Percentiles rank a stretch among this genome's conserved stretches.
Conservation (phyloP, 1,140 invertebrate species). For the Elymnias hypermnestra region DNA sequence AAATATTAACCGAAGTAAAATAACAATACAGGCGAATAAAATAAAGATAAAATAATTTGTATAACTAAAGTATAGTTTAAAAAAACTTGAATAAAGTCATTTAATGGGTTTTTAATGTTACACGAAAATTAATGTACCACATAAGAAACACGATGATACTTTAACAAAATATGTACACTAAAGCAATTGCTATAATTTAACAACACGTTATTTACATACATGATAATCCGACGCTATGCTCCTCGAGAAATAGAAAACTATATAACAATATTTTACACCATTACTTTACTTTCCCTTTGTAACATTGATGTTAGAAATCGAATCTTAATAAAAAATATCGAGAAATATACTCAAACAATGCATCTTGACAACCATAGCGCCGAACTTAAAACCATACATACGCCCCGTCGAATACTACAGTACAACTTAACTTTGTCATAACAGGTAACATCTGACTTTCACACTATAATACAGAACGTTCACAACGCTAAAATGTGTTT, state of each 20-base stretch:
- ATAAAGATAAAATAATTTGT: constrained; percentile 19
- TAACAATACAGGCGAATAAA: constrained; percentile 16
- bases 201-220: constrained; percentile 66
- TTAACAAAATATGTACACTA: constrained; percentile 72
- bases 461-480: constrained; percentile 74
- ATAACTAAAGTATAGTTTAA: constrained; percentile 19
- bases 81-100: constrained; percentile 39
- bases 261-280: too few relatives aligned
- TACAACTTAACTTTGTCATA: constrained; percentile 72
- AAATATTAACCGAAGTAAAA: constrained; percentile 1
- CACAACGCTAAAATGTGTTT: constrained; percentile 68
- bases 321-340: too few relatives aligned
- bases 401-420: constrained; percentile 49
- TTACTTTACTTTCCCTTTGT: too few relatives aligned
- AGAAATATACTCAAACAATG: not conserved
- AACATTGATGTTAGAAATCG: too few relatives aligned
- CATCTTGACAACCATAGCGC: not conserved
- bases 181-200: constrained; percentile 72
- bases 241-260: not conserved
- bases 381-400: constrained; percentile 12
- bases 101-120: constrained; percentile 44
- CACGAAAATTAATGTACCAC: constrained; percentile 42
- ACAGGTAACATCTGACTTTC: constrained; percentile 75
- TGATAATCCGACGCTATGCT: not conserved
- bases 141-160: constrained; percentile 55